A percentile compares a stretch with the other conserved stretches of the same genome.
Evolutionary conservation across 2,113 vertebrate species (phyloP).

Genomic region (Henicopernis longicauda): DNA sequence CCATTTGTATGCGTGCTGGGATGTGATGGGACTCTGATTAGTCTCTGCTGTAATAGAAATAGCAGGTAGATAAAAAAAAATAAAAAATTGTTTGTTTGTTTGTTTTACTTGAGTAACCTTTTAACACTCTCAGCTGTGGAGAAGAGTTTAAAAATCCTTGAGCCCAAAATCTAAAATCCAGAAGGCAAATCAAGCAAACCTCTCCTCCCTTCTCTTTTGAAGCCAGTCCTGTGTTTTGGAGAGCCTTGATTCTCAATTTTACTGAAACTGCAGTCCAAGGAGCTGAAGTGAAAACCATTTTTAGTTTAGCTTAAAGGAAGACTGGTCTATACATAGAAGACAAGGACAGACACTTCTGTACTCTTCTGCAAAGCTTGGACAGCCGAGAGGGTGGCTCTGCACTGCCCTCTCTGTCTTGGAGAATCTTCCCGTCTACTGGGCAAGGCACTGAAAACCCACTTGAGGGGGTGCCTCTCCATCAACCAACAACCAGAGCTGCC

Average conservation of each 20-base stretch:
- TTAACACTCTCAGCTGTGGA: fast-evolving
- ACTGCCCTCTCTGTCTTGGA: not conserved
- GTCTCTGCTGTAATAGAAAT: not conserved
- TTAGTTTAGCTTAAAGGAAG: not conserved
- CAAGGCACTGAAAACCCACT: not conserved
- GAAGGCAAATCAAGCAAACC: not conserved
- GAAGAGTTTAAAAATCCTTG: not conserved
- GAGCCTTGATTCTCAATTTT: not conserved
- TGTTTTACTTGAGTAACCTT: not conserved
- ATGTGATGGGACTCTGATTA: not conserved
- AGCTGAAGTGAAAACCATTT: not conserved
- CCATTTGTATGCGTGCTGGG: not conserved
- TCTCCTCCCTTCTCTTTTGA: not conserved
- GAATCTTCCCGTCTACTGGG: not conserved
- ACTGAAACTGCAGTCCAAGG: not conserved
- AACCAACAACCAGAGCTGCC: not conserved
- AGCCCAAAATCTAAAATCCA: not conserved
- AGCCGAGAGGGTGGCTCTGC: not conserved
- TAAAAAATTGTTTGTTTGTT: not conserved
- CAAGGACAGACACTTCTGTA: not conserved
- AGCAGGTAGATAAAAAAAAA: not conserved
- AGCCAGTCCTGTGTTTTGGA: not conserved
- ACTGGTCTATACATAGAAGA: not conserved
- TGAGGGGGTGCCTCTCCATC: not conserved
- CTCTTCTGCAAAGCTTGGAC: not conserved